Percentiles rank a stretch among this genome's conserved stretches.
Conservation (phyloP, 2,888 invertebrate genomes). For the Anodontia alba region DNA sequence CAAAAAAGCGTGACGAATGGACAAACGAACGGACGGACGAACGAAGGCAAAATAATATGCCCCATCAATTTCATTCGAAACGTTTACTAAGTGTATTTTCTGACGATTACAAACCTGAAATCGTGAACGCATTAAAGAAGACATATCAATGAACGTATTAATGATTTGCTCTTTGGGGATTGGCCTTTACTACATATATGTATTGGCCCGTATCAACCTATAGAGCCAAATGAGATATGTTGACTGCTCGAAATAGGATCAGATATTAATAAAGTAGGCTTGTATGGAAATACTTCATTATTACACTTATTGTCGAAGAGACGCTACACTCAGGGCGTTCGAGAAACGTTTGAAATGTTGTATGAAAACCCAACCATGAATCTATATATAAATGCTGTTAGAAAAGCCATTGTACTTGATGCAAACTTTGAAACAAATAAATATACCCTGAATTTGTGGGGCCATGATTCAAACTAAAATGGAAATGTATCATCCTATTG, state of each 20-base stretch:
- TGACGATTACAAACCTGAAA: neutral
- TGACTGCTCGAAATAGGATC: neutral
- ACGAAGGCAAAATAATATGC: too few species aligned
- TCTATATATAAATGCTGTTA: neutral
- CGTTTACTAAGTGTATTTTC: neutral
- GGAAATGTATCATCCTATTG: too few species aligned
- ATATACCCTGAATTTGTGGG: too few species aligned
- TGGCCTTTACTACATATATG: neutral
- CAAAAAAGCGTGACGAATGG: neutral
- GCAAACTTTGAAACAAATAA: neutral
- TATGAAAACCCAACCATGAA: neutral
- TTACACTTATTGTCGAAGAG: neutral
- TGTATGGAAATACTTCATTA: neutral
- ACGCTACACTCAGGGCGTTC: neutral
- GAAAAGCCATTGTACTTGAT: neutral
- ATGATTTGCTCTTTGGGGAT: neutral
- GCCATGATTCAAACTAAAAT: too few species aligned
- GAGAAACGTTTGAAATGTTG: neutral
- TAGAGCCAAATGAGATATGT: neutral
- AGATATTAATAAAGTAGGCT: neutral
- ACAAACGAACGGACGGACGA: too few species aligned
- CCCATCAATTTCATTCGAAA: neutral
- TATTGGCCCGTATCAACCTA: neutral
- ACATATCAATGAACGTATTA: neutral
- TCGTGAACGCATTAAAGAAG: neutral